Evolutionary conservation across 2,888 invertebrate species (phyloP), one percentile per base, ranked within the genome.

Genomic region (Hyalella azteca): DNA sequence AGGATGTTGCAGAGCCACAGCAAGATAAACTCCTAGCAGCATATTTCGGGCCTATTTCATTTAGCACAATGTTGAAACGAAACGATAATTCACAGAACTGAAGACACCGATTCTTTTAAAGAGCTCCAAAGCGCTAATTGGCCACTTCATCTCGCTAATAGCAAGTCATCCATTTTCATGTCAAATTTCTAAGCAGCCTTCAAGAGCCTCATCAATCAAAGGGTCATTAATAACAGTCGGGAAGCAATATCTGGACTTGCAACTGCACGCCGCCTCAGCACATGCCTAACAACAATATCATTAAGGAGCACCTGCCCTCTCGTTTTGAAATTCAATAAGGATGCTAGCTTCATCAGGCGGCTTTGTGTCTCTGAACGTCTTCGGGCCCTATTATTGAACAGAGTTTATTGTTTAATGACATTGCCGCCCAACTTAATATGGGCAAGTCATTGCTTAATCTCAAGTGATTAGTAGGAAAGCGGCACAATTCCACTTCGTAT

Each of bases 161-260:
- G 66, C 66, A 66, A 66, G 66, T 66, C 66, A 66, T 66, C 66
- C 66, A 66, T 66, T 66, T 66, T 36, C 36, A 39, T 66, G 66
- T 66, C 66, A 39, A 66, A 66, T 66, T 66, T 29, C 66, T 66
- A 66, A 66, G 66, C 66, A 66, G 66, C 15, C 66, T 36, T 66
- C 66, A 36, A 32, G 66, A 54, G 66, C 36, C 66, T 66, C 66
- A 66, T 66, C 66, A 66, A 66, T 66, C 66, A 66, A 66, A 66
- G 66, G 29, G 66, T 66, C 66, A 66, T 66, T 66, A 66, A 66
- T 66, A 66, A 66, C 66, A 66, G 66, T 66, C 29, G 32, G 59
- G 66, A 66, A 66, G 66, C 66, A 66, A 66, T 66, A 66, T 66
- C 66, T 66, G 19, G 66, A 66, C 66, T 66, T 66, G 66, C 66